Base-by-base conservation (phyloP, 2,113 vertebrate species). In the Plecturocebus donacophilus region DNA sequence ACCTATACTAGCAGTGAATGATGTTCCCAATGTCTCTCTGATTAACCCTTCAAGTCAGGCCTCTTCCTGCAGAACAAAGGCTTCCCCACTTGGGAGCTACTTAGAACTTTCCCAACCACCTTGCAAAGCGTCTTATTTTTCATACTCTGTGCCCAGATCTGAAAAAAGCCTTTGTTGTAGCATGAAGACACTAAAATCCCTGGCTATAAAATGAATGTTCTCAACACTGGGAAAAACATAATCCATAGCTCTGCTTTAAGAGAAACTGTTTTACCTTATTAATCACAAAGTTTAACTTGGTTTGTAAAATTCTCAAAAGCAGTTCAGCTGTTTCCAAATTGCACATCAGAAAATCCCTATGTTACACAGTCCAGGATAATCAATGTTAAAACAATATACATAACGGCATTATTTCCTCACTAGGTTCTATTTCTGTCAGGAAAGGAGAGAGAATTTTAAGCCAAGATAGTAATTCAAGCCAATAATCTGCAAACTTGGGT, bases 31-130 rank as follows among this genome's bases (percentile, higher is more conserved):
- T 58, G 40, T 27, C 11, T 87, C 94, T 95, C 95, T 70, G 97
- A 98, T 98, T 98, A 95, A 97, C 97, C 96, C 93, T 47, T 88
- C 61, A 49, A 91, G 84, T 89, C 54, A 45, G 30, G 76, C 95
- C 90, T 97, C 97, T 97, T 92, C 96, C 97, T 96, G 45, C 82
- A 21, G 30, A 92, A 98, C 98, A 98, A 98, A 98, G 96, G 95
- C 96, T 94, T 95, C 58, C 19, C 68, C 98, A 77, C 96, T 91
- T 54, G 95, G 97, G 98, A 98, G 49, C 47, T 90, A 76, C 30
- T 3, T 91, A 96, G 87, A 95, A 98, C 85, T 97, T 98, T 97
- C 97, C 97, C 96, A 98, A 99, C 97, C 98, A 98, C 98, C 98
- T 98, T 97, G 23, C 82, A 98, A 97, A 95, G 90, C 84, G 61